A percentile compares a stretch with the other conserved stretches of the same genome.
phyloP scores from a whole-genome alignment of 2,888 invertebrate species.

The Eucera pruinosa region DNA sequence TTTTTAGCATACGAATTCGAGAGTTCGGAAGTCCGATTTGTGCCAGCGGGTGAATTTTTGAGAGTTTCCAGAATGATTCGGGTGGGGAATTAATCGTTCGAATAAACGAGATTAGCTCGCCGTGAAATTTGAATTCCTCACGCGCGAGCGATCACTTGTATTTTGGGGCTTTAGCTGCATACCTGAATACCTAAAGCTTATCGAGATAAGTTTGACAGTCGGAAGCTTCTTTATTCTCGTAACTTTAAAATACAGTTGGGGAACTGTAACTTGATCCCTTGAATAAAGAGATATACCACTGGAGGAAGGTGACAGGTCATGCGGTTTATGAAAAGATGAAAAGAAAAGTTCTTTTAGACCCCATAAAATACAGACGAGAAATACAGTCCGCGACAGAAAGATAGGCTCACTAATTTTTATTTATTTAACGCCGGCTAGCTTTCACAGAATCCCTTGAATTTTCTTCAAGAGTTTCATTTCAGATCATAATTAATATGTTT shows the following conservation, averaged over 20 bases:
- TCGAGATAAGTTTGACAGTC: slow-evolving; percentile 27
- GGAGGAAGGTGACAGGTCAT: not conserved
- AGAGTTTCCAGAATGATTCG: slow-evolving; percentile 53
- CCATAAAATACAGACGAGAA: slow-evolving; percentile 20
- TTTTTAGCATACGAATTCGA: slow-evolving; percentile 39
- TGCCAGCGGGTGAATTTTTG: slow-evolving; percentile 54
- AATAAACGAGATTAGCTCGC: slow-evolving; percentile 8
- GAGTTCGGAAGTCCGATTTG: slow-evolving; percentile 41
- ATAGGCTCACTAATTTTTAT: no score
- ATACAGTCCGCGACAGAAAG: no score
- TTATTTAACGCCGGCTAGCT: no score
- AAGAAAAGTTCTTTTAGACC: not conserved
- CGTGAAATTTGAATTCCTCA: slow-evolving; percentile 15
- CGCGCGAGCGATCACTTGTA: not conserved
- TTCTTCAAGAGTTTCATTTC: no score
- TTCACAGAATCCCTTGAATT: no score
- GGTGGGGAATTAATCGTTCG: slow-evolving; percentile 29
- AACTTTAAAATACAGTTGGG: no score
- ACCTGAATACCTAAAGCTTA: slow-evolving; percentile 3
- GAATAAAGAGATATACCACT: not conserved
- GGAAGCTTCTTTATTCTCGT: slow-evolving; percentile 7
- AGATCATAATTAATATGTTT: no score
- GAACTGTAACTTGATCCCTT: no score
- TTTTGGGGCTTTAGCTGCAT: not conserved
- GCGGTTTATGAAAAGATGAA: no score